Base-by-base conservation (phyloP, 2,113 vertebrate genomes). In the Dryoscopus gambensis region DNA sequence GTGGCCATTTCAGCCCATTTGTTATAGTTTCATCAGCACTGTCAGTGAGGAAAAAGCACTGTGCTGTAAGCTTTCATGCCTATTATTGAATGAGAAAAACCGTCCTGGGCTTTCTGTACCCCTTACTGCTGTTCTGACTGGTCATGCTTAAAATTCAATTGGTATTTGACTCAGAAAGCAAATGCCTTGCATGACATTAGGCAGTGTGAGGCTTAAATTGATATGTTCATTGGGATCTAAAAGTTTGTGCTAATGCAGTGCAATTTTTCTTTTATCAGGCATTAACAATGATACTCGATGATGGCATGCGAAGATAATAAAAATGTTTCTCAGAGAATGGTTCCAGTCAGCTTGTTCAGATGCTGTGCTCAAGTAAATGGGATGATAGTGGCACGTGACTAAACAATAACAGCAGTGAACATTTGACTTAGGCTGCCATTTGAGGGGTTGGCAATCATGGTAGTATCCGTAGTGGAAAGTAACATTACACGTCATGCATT, bases 401-500 rank as follows among this genome's bases (percentile, higher is more conserved):
- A 74, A 96, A 64, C 80, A 87, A 50, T 81, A 91, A 39, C 79
- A 89, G 82, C 49, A 92, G 57, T 69, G 83, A 90, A n/a, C 57
- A 59, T 92, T 64, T 88, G 93, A 39, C 71, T 97, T 90, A 94
- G 57, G 91, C 57, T 95, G 95, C 84, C 96, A 83, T 97, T 96
- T 96, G 85, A 96, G 85, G 96, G 90, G 87, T 70, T 96, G 97
- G 76, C 96, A 91, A 78, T 97, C 98, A 97, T 59, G 93, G 96
- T 97, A 97, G 90, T 97, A 94, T 97, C 97, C 98, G 97, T 97
- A 98, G 97, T 97, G 89, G 97, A 98, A 85, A 96, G 96, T 98
- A 97, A 97, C 97, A 97, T 98, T 98, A 98, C 98, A 98, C 97
- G 97, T 98, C 99, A 99, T 99, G 99, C 98, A 98, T 99, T 99